Evolutionary conservation across 2,797 vertebrate species (phyloP).

Genomic region (Sebastes vulpes): DNA sequence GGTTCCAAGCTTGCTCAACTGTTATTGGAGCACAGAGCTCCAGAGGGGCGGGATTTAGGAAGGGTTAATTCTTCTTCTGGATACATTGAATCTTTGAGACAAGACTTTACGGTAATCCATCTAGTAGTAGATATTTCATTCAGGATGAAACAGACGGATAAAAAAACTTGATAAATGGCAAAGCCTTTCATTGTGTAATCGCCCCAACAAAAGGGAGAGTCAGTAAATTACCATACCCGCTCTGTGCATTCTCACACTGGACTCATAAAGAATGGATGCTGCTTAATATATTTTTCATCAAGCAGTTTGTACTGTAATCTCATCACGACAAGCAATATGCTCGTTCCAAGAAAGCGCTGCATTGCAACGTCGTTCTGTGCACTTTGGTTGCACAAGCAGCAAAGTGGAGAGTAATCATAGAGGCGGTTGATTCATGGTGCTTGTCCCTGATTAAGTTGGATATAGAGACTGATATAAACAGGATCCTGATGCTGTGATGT

Average conservation of each 20-base stretch:
- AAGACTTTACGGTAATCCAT: background rate
- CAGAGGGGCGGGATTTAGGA: too few species aligned
- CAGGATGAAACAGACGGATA: background rate
- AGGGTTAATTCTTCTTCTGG: background rate
- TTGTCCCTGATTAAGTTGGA: conserved; percentile 48
- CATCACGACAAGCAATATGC: conserved; percentile 42
- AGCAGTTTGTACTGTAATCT: conserved; percentile 54
- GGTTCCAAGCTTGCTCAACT: too few species aligned
- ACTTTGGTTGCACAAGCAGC: conserved; percentile 36
- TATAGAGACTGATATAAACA: conserved; percentile 44
- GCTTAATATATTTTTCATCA: conserved; percentile 71
- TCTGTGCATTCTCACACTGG: conserved; percentile 24
- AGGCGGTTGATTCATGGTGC: conserved; percentile 52
- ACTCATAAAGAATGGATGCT: conserved; percentile 73
- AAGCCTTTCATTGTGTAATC: conserved; percentile 20
- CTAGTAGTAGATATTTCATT: background rate
- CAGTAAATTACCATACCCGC: conserved; percentile 26
- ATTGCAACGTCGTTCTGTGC: conserved; percentile 29
- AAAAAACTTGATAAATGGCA: conserved; percentile 5
- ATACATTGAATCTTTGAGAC: background rate
- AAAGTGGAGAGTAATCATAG: conserved; percentile 31
- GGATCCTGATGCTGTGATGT: conserved; percentile 18
- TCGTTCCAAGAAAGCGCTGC: background rate
- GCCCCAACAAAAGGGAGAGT: conserved; percentile 25
- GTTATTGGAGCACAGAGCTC: too few species aligned